These are phyloP conservation scores for Ophioninae sp. DNA, from an alignment of 2,888 invertebrate genomes.

Conservation along the genomic window DNA sequence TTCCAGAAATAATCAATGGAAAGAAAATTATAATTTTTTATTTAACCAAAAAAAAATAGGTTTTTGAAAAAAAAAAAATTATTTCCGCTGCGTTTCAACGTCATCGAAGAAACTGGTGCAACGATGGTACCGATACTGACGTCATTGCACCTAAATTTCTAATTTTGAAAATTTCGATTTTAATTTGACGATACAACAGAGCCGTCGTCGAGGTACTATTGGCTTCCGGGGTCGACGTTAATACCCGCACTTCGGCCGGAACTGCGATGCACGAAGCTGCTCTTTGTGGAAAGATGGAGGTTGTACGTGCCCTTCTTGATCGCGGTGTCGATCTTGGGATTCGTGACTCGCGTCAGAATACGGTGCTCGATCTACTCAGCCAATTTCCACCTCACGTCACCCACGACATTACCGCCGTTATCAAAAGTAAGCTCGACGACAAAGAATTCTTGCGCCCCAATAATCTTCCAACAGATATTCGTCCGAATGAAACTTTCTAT, in stretches of 20 bases:
- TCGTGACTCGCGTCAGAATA: conserved; percentile 90
- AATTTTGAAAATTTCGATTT: neutral
- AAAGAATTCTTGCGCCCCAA: neutral
- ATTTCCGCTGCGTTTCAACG: no score
- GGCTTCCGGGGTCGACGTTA: conserved; percentile 93
- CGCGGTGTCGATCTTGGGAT: conserved; percentile 92
- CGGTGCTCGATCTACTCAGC: conserved; percentile 92
- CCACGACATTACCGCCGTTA: conserved; percentile 92
- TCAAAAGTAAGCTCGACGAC: conserved; percentile 86
- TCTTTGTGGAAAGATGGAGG: conserved; percentile 93
- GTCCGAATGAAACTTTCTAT: neutral
- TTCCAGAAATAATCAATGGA: no score
- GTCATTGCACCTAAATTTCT: no score
- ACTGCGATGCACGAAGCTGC: conserved; percentile 97
- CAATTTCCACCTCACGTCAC: conserved; percentile 95
- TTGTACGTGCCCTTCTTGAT: conserved; percentile 90
- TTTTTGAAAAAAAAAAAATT: no score
- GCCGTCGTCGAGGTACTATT: conserved; percentile 92
- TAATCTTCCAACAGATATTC: neutral
- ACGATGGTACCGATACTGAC: no score
- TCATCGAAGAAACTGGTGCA: no score
- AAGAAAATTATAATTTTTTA: no score
- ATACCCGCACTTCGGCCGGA: conserved; percentile 92
- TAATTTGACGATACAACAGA: conserved; percentile 79
- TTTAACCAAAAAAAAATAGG: no score